Evolutionary conservation across 2,113 vertebrate genomes (phyloP).

Genomic region (Gavia stellata): DNA sequence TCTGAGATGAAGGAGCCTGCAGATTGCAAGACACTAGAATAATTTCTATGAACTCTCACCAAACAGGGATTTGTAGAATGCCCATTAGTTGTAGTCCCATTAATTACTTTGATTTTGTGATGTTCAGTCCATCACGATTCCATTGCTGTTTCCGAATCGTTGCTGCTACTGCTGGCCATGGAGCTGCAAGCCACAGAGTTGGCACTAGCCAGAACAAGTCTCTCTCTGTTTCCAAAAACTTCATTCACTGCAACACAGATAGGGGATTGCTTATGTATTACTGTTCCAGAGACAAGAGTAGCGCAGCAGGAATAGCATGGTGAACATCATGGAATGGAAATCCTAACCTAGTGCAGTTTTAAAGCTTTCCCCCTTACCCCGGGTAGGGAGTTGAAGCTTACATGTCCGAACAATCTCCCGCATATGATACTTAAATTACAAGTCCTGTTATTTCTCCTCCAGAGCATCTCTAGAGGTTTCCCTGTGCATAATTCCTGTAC

Average conservation of each 20-base stretch:
- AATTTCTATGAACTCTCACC: not conserved
- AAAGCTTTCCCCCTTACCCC: not conserved
- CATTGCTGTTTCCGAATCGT: constrained; percentile 63
- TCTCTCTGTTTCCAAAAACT: constrained; percentile 85
- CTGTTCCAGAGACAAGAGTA: not conserved
- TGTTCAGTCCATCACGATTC: constrained; percentile 49
- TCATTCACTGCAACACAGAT: constrained; percentile 78
- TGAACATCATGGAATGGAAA: not conserved
- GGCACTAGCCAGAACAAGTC: constrained; percentile 68
- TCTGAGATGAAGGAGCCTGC: not conserved
- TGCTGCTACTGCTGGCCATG: constrained; percentile 34
- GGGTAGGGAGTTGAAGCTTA: not conserved
- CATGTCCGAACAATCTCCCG: not conserved
- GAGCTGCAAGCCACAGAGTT: constrained; percentile 41
- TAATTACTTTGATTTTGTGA: not conserved
- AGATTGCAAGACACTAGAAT: not conserved
- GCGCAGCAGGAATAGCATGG: not conserved
- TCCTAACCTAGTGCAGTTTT: not conserved
- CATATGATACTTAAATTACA: not conserved
- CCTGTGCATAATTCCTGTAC: not conserved
- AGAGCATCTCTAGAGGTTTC: not conserved
- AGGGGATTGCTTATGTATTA: not conserved
- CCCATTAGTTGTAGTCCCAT: not conserved
- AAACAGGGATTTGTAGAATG: not conserved
- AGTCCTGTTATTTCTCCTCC: not conserved